These are phyloP conservation scores for Vicugna pacos DNA, from an alignment of 2,113 vertebrate genomes.

Conservation along the genomic window DNA sequence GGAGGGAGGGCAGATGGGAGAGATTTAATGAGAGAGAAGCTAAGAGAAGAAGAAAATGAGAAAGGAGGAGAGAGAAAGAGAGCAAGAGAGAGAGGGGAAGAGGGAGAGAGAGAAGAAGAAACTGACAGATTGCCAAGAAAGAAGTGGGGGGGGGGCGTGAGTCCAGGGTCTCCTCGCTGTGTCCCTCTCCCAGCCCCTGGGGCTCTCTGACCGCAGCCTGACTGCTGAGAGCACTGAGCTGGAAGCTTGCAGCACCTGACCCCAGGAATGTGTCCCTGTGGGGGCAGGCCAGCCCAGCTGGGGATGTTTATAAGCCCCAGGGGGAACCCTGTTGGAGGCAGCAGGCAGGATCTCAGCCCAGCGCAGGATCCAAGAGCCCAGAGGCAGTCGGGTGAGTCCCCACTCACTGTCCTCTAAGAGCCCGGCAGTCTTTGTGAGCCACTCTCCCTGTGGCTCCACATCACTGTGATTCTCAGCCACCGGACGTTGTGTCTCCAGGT, in stretches of 20 bases:
- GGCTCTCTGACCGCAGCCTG: background rate
- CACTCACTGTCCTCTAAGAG: rapidly evolving
- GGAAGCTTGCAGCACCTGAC: background rate
- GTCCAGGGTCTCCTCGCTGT: background rate
- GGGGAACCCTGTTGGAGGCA: background rate
- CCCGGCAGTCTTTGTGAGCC: background rate
- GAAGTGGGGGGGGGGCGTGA: too few species aligned
- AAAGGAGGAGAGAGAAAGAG: background rate
- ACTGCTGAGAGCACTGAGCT: background rate
- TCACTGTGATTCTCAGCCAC: background rate
- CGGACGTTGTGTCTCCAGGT: background rate
- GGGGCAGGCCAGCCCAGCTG: constrained; percentile 43
- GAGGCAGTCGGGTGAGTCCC: constrained; percentile 15
- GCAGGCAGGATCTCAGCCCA: background rate
- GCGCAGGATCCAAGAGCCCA: background rate
- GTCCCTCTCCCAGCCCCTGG: too few species aligned
- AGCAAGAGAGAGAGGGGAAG: background rate
- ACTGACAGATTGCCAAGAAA: background rate
- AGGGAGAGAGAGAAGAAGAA: background rate
- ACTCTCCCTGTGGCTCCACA: rapidly evolving
- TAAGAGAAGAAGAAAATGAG: background rate
- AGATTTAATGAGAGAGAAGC: background rate
- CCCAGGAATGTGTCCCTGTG: constrained; percentile 17
- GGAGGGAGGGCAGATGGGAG: too few species aligned
- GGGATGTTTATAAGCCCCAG: constrained; percentile 51